Base-by-base conservation (phyloP, 2,888 invertebrate genomes). In the Seira sanloemensis region DNA sequence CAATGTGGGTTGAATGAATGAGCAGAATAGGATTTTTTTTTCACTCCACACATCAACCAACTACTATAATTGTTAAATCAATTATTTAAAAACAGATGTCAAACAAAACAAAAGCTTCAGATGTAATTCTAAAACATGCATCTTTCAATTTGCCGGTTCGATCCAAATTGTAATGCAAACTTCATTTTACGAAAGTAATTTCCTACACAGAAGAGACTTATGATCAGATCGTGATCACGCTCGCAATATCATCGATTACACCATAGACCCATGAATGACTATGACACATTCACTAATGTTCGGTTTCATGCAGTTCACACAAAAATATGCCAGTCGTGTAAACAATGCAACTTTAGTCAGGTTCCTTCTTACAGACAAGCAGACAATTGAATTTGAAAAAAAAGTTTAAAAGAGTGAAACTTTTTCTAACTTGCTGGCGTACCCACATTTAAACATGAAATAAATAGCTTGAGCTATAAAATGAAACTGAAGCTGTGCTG, bases 21-120 rank as follows among this genome's bases (percentile, higher is more conserved):
- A n/a, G 16, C 5, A 37, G 12, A 37, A 37, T 7, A 12, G 37
- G 12, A 12, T 37, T 12, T 37, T 37, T 37, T 37, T 12, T 12
- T 37, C 4, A 37, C 37, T 37, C 4, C 37, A 12, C 12, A 12
- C 5, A 37, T 58, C 9, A 16, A 9, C 37, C 37, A 37, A 37
- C 37, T 37, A n/a, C 24, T 18, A 1, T 26, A 26, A 25, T n/a
- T 9, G 18, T 18, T 58, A 27, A 25, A 77, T 68, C 77, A 77
- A 77, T 77, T 77, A 77, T 77, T 77, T 58, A 54, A 77, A 77
- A 58, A 23, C 77, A 77, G 68, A 77, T 68, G 69, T 77, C 77
- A 77, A 77, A 58, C 69, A 77, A 77, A 76, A 18, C 76, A 66
- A 37, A 67, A 50, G 18, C 7, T 58, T 58, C 37, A 37, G n/a